Conservation (phyloP, 2,888 invertebrate species). For the Epirrita christyi region DNA sequence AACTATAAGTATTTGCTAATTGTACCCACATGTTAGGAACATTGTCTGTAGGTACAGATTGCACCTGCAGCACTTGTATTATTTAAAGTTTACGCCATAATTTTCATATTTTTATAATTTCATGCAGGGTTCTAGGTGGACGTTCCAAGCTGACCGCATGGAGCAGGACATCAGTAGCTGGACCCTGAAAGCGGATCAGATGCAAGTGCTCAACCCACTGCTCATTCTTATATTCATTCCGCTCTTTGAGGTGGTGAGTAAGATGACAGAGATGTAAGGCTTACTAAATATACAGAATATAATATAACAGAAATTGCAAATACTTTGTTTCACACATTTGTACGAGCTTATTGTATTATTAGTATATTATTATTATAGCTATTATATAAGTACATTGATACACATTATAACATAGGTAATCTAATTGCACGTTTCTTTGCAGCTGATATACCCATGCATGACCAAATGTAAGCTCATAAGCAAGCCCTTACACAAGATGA, state of each 20-base stretch:
- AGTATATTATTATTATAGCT: no score
- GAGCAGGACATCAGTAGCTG: slow-evolving; percentile 90
- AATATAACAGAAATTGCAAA: not conserved
- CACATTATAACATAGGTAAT: not conserved
- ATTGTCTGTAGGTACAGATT: no score
- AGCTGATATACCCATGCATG: slow-evolving; percentile 91
- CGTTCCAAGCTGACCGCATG: slow-evolving; percentile 96
- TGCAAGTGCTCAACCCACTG: slow-evolving; percentile 96
- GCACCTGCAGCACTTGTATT: not conserved
- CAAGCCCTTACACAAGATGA: slow-evolving; percentile 94
- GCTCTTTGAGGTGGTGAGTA: slow-evolving; percentile 87
- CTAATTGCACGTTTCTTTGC: slow-evolving; percentile 12
- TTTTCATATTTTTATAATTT: not conserved
- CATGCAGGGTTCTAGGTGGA: slow-evolving; percentile 94
- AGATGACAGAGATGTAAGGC: not conserved
- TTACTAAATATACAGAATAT: not conserved
- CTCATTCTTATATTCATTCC: slow-evolving; percentile 95
- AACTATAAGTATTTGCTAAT: no score
- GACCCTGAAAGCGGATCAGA: slow-evolving; percentile 95
- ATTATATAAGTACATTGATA: no score
- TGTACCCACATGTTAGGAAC: no score
- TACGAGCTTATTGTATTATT: no score
- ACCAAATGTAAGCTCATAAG: slow-evolving; percentile 87
- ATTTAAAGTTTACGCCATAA: not conserved
- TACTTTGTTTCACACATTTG: not conserved